Percentiles rank a stretch among this genome's conserved stretches.
phyloP scores from a whole-genome alignment of 2,113 vertebrate genomes.

The Leptobrachium leishanense region DNA sequence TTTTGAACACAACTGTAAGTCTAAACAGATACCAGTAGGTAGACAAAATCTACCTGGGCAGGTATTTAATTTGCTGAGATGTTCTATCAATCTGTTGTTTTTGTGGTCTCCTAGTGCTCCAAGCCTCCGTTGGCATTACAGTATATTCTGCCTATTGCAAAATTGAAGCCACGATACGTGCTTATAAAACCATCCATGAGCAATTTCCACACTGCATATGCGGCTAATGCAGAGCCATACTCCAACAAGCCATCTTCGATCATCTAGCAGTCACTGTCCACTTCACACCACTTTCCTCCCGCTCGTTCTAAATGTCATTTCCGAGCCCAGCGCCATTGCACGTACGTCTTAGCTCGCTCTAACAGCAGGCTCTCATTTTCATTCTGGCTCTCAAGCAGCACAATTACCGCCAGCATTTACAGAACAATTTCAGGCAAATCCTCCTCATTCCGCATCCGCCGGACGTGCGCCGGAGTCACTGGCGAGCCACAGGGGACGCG shows the following conservation, averaged over 20 bases:
- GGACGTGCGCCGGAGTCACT: no score
- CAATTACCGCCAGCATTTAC: no score
- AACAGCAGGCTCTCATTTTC: no score
- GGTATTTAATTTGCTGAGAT: neutral
- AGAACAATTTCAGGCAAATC: no score
- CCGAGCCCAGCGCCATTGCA: no score
- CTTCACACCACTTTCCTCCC: neutral
- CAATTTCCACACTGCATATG: slow-evolving; percentile 7
- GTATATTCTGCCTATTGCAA: slow-evolving; percentile 4
- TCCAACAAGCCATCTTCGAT: slow-evolving; percentile 15
- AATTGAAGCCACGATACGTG: slow-evolving; percentile 11
- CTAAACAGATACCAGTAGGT: no score
- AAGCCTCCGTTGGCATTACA: neutral
- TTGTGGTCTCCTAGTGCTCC: neutral
- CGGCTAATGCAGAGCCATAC: slow-evolving; percentile 11
- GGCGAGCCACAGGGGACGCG: no score
- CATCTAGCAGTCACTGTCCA: slow-evolving; percentile 6
- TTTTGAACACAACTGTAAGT: no score
- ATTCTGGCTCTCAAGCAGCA: no score
- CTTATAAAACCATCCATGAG: slow-evolving; percentile 24
- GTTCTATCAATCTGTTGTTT: neutral
- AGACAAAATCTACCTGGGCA: neutral
- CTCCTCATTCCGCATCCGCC: no score
- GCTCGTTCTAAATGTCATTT: no score
- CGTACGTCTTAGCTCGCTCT: no score